Base-by-base conservation (phyloP, 1,140 invertebrate species). In the Bombus haemorrhoidalis region DNA sequence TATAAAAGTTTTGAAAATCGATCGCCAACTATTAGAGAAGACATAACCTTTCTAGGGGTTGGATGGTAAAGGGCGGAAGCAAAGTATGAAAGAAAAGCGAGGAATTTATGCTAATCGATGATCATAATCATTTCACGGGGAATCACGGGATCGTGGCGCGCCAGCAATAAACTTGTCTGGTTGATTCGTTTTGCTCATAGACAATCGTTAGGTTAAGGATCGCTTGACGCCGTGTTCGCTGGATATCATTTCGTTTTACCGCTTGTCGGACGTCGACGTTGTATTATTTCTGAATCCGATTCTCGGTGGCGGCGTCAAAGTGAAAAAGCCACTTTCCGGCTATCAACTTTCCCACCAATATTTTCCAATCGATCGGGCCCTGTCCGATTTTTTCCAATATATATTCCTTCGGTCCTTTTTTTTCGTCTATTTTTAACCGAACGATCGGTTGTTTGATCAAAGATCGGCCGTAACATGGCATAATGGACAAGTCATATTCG, bases 201-300 rank as follows among this genome's bases (percentile, higher is more conserved):
- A 89, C 64, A 86, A 37, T 57, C 83, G 78, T 88, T 89, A 86
- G 84, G 83, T 91, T 74, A 86, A 85, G 81, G 84, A 41, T 69
- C 77, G 81, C 83, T 86, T 73, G 84, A 74, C 80, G 74, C 83
- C 83, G 80, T 12, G 41, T 34, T 80, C 83, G 62, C 79, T 57
- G 53, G 68, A 87, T 73, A 90, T 78, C 62, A 34, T 39, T 39
- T 82, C 80, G 74, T 86, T 83, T 66, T 41, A n/a, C 47, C 59
- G 18, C 10, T 62, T 75, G 81, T 62, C 82, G 74, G 82, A 88
- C 57, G 85, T 83, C 85, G 59, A 43, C 88, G 59, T 57, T 43
- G 62, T 78, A 43, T 73, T 89, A 71, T 86, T 89, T 39, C 64
- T 28, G 73, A 86, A 89, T 83, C 73, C 18, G n/a, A 34, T 74